Evolutionary conservation across 1,140 invertebrate species (phyloP).

Genomic region (Parapsyche elsis): DNA sequence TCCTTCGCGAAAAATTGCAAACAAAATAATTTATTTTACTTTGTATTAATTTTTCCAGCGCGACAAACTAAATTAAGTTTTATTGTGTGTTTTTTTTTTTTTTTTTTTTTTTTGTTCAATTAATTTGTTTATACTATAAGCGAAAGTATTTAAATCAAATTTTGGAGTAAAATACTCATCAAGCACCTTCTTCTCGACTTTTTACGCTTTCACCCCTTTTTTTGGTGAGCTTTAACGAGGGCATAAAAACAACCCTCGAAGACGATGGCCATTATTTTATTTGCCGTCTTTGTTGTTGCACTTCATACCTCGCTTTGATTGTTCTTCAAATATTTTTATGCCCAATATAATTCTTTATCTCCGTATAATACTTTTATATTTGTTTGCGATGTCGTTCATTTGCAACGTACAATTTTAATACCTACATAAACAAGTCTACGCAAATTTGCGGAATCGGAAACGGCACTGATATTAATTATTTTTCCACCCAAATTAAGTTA

Average conservation of each 20-base stretch:
- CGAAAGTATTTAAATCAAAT: neutral
- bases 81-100: neutral
- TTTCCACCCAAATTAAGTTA: slow-evolving; percentile 14
- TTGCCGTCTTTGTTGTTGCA: slow-evolving; percentile 31
- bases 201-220: slow-evolving; percentile 22
- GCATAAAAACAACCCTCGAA: slow-evolving; percentile 35
- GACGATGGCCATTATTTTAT: slow-evolving; percentile 39
- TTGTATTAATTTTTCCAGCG: slow-evolving; percentile 5
- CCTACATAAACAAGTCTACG: no score
- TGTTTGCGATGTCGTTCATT: no score
- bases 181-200: neutral
- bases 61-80: neutral
- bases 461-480: slow-evolving; percentile 4
- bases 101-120: neutral
- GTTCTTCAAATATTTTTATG: slow-evolving; percentile 32
- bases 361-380: neutral
- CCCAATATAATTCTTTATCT: slow-evolving; percentile 7
- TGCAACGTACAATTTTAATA: no score
- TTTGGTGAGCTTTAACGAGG: slow-evolving; percentile 33
- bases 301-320: slow-evolving; percentile 32
- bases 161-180: neutral
- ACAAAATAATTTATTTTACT: slow-evolving; percentile 25
- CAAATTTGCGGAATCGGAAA: neutral
- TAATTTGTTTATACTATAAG: neutral
- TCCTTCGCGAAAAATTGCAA: slow-evolving; percentile 19